A percentile compares a stretch with the other conserved stretches of the same genome.
Conservation (phyloP, 2,888 invertebrate genomes). For the Acanthosepion pharaonis region DNA sequence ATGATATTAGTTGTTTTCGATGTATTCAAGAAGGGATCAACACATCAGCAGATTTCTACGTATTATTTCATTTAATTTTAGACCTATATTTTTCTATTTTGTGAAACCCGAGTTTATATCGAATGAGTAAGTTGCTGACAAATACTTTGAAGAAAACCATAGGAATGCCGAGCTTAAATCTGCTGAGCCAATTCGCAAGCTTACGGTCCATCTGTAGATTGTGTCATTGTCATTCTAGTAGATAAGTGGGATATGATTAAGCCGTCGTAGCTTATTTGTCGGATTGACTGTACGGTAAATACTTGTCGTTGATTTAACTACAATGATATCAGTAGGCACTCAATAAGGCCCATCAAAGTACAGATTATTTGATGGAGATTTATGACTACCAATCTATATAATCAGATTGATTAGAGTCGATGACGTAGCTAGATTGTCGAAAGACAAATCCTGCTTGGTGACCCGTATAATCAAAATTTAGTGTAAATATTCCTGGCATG, state of each 20-base stretch:
- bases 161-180: neutral
- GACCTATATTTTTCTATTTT: too few species aligned
- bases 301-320: neutral
- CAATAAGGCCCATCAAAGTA: neutral
- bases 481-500: neutral
- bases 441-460: neutral
- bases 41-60: too few species aligned
- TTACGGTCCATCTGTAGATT: neutral
- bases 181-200: neutral
- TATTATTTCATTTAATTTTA: too few species aligned
- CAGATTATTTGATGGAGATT: neutral
- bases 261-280: neutral
- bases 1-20: too few species aligned
- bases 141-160: neutral
- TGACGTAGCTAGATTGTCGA: neutral
- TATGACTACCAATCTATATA: neutral
- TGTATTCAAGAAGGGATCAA: too few species aligned
- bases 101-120: too few species aligned
- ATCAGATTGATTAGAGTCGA: neutral
- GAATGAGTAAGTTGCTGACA: neutral
- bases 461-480: neutral
- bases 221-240: neutral
- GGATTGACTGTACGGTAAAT: neutral
- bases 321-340: neutral
- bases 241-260: neutral